Base-by-base conservation (phyloP, 2,888 invertebrate genomes). In the Eumerus sabulonum region DNA sequence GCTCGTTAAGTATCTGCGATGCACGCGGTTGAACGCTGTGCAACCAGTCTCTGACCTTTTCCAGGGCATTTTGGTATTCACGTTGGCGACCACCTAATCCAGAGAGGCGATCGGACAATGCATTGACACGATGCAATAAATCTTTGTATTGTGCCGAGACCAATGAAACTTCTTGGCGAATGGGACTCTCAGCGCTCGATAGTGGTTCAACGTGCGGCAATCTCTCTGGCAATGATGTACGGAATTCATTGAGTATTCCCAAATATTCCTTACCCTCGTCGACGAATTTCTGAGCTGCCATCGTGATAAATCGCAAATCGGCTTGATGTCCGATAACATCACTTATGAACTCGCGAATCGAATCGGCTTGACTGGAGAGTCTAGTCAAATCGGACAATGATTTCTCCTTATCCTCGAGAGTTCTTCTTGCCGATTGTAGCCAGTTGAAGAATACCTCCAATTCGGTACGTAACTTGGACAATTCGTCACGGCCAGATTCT, bases 251-350 rank as follows among this genome's bases (percentile, higher is more conserved):
- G 38, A 97, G 90, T 42, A 94, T 91, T 14, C 92, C 91, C 7
- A 97, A 90, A 90, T 96, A 96, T 84, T 97, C 96, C 91, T 97
- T 97, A 87, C 97, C 96, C 89, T 98, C 98, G 85, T 98, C 98
- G 18, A 97, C 93, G 87, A 98, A 98, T 89, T 97, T 98, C 90
- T 98, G 97, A 1, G 97, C 97, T 0, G 97, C 94, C 95, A 98
- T 97, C 1, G 97, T 96, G 83, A 98, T 96, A 89, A 98, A 98
- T 70, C 98, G 91, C 35, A 98, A 90, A 89, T 98, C 98, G 0
- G 97, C 98, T 88, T 98, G 98, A 86, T 98, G 98, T 0, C 97
- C 95, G 85, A 98, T 97, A 1, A 98, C 96, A 88, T 97, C 97
- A 81, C 94, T 95, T 35, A 97, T 95, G 87, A 97, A 96, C 85